phyloP scores from a whole-genome alignment of 2,113 vertebrate species.

The Rattus rattus region DNA sequence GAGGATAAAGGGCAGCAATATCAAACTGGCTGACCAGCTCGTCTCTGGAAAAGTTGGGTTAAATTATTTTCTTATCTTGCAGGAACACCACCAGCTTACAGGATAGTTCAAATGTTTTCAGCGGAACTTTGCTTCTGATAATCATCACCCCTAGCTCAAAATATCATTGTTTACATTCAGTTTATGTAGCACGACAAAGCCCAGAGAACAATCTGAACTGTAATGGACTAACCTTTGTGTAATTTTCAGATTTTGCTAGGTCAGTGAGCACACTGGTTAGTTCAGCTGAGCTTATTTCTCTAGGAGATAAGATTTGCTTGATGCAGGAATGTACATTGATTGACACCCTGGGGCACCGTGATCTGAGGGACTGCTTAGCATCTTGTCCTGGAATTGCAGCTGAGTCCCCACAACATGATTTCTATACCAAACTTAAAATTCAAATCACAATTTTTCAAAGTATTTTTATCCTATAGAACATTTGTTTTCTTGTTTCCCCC shows the following conservation, averaged over 20 bases:
- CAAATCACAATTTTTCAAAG: not conserved
- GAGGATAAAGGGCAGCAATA: slow-evolving; percentile 38
- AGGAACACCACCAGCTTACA: slow-evolving; percentile 42
- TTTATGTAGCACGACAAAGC: slow-evolving; percentile 62
- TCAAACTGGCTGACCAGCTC: slow-evolving; percentile 14
- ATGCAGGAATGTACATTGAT: not conserved
- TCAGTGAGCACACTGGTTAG: slow-evolving; percentile 18
- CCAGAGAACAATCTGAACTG: slow-evolving; percentile 48
- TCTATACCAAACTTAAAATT: slow-evolving; percentile 42
- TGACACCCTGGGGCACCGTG: slow-evolving; percentile 23
- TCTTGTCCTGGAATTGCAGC: slow-evolving; percentile 43
- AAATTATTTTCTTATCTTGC: slow-evolving; percentile 61
- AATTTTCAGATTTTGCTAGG: slow-evolving; percentile 54
- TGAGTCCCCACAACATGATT: not conserved
- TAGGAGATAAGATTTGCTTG: slow-evolving; percentile 54
- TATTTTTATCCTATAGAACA: slow-evolving; percentile 22
- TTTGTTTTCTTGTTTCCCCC: not conserved
- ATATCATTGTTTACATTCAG: slow-evolving; percentile 49
- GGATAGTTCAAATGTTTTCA: not conserved
- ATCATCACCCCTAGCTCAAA: slow-evolving; percentile 20
- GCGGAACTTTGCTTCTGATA: slow-evolving; percentile 56
- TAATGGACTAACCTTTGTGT: slow-evolving; percentile 36
- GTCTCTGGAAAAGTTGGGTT: slow-evolving; percentile 46
- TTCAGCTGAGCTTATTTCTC: slow-evolving; percentile 23
- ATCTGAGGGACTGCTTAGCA: slow-evolving; percentile 39